Percentiles rank a stretch among this genome's conserved stretches.
These are phyloP conservation scores for Crocodylus rhombifer DNA, from an alignment of 2,797 vertebrate species.

Conservation along the genomic window DNA sequence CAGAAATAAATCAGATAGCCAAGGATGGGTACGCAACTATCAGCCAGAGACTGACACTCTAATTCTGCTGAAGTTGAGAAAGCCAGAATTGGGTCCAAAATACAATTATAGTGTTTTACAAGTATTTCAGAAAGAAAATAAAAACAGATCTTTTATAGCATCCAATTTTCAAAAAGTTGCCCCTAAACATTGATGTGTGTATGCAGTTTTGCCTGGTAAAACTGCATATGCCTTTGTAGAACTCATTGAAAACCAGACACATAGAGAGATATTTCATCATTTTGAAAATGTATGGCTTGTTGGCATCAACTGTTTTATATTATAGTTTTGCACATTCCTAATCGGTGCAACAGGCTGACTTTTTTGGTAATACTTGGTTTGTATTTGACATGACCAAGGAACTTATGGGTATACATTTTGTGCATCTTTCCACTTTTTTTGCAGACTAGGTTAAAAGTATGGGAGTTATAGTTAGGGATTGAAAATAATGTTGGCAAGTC, in stretches of 20 bases:
- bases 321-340: background rate
- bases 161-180: background rate
- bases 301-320: background rate
- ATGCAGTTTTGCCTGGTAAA: background rate
- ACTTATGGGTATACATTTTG: background rate
- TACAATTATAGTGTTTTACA: background rate
- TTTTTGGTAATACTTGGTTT: background rate
- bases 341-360: background rate
- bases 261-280: background rate
- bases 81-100: background rate
- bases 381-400: background rate
- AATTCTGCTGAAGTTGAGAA: background rate
- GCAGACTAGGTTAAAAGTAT: background rate
- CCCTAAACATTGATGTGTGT: background rate
- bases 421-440: background rate
- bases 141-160: background rate
- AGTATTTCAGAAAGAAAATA: too few species aligned
- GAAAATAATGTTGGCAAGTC: background rate
- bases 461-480: background rate
- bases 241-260: background rate
- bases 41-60: background rate
- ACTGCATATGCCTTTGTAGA: background rate
- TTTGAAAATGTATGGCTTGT: background rate
- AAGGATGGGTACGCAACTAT: background rate
- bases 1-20: background rate